Conservation (phyloP, 2,888 invertebrate genomes). For the Drosophila ezoana region DNA sequence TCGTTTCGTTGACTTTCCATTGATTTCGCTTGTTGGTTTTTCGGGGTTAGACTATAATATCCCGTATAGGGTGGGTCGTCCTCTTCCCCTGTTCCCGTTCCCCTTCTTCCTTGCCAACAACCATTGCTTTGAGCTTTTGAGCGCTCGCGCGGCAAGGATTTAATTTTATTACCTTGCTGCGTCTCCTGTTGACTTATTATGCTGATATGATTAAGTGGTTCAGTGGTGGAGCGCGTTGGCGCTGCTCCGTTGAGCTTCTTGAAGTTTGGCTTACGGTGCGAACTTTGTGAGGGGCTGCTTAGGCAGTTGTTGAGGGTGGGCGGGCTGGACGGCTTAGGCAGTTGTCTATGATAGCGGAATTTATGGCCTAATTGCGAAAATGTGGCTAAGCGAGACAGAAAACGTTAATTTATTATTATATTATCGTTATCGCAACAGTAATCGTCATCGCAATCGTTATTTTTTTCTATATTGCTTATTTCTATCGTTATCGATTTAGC, state of each 20-base stretch:
- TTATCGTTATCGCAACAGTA: slow-evolving; percentile 14
- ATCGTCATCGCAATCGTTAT: slow-evolving; percentile 1
- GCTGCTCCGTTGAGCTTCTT: slow-evolving; percentile 21
- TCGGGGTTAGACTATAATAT: slow-evolving; percentile 34
- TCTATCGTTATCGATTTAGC: background rate
- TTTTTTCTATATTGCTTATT: too few species aligned
- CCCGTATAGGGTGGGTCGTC: slow-evolving; percentile 5
- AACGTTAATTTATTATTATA: slow-evolving; percentile 1
- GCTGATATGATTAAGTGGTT: slow-evolving; percentile 78
- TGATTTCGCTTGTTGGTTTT: slow-evolving; percentile 55
- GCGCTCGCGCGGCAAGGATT: slow-evolving; percentile 73
- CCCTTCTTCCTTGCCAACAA: background rate
- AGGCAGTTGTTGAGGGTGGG: background rate
- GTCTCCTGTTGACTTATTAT: slow-evolving; percentile 74
- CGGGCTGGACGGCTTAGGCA: slow-evolving; percentile 10
- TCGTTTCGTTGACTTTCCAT: slow-evolving; percentile 36
- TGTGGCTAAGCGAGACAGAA: slow-evolving; percentile 11
- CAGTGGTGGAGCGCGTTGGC: slow-evolving; percentile 14
- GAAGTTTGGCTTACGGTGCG: slow-evolving; percentile 25
- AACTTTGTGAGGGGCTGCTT: background rate
- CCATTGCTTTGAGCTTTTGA: slow-evolving; percentile 26
- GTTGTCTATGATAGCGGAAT: slow-evolving; percentile 36
- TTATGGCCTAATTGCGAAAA: slow-evolving; percentile 9
- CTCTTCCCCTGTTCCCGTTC: background rate
- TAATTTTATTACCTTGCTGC: slow-evolving; percentile 74